Conservation (phyloP, 2,797 vertebrate genomes). For the Dromococcyx pavoninus region DNA sequence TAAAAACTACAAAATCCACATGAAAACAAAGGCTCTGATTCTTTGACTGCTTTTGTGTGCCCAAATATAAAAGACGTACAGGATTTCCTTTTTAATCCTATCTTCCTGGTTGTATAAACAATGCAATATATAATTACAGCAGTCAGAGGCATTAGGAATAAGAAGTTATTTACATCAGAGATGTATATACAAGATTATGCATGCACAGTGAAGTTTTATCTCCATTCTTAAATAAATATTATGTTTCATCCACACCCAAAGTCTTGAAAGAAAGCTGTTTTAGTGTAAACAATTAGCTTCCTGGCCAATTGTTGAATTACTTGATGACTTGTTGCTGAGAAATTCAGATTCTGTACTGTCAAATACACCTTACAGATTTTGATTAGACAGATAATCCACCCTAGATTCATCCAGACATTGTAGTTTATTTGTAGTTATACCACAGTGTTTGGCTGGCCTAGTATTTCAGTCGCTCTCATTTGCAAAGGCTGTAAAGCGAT, state of each 20-base stretch:
- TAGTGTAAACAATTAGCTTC: slow-evolving; percentile 49
- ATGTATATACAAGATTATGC: slow-evolving; percentile 28
- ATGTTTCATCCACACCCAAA: slow-evolving; percentile 42
- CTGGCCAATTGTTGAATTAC: slow-evolving; percentile 16
- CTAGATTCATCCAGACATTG: background rate
- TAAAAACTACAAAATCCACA: background rate
- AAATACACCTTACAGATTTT: background rate
- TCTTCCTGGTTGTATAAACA: slow-evolving; percentile 37
- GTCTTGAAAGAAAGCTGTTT: slow-evolving; percentile 49
- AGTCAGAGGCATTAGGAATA: slow-evolving; percentile 35
- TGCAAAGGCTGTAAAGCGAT: background rate
- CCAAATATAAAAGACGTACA: background rate
- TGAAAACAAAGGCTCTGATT: background rate
- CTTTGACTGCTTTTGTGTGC: background rate
- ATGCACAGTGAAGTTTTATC: slow-evolving; percentile 34
- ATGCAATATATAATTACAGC: background rate
- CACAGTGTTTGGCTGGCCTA: background rate
- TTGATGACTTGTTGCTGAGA: slow-evolving; percentile 32
- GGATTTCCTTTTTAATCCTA: background rate
- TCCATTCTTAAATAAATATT: slow-evolving; percentile 56
- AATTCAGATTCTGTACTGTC: background rate
- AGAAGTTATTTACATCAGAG: slow-evolving; percentile 32
- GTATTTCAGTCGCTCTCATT: background rate
- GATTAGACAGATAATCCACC: slow-evolving; percentile 17
- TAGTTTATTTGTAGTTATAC: background rate